A percentile compares a stretch with the other conserved stretches of the same genome.
phyloP scores from a whole-genome alignment of 53 echinoderm and acorn worm species.

The Holothuria leucospilota region DNA sequence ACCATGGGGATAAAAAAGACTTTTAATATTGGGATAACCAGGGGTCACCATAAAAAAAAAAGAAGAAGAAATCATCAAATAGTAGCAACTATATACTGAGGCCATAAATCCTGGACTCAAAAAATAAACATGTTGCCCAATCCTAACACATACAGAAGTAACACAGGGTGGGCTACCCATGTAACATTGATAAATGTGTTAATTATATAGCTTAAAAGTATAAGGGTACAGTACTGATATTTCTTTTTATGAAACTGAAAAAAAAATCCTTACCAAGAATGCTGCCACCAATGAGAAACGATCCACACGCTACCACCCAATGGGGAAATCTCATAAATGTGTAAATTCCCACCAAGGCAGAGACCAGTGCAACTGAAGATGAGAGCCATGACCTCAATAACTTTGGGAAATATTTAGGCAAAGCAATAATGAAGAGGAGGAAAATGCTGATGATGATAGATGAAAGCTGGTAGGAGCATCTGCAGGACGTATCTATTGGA shows the following conservation, averaged over 20 bases:
- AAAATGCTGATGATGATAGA: not conserved
- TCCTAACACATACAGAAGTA: no score
- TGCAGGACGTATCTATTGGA: not conserved
- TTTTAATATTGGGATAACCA: not conserved
- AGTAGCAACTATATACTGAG: no score
- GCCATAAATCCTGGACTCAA: no score
- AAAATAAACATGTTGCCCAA: no score
- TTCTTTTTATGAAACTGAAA: not conserved
- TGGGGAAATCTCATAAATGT: not conserved
- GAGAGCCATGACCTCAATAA: not conserved
- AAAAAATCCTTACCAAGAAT: not conserved
- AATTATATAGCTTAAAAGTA: no score
- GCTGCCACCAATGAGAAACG: not conserved
- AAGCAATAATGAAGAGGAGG: constrained; percentile 7
- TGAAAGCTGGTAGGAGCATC: constrained; percentile 4
- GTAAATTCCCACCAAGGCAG: constrained; percentile 2
- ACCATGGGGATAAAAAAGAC: no score
- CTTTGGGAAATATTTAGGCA: not conserved
- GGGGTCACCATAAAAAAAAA: no score
- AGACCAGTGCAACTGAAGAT: not conserved
- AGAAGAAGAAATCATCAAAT: no score
- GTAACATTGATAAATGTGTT: no score
- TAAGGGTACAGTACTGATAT: not conserved
- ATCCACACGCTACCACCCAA: not conserved
- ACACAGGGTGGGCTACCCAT: no score